Evolutionary conservation across 2,888 invertebrate genomes (phyloP), one percentile per base, ranked within the genome.

Genomic region (Latrodectus elegans): DNA sequence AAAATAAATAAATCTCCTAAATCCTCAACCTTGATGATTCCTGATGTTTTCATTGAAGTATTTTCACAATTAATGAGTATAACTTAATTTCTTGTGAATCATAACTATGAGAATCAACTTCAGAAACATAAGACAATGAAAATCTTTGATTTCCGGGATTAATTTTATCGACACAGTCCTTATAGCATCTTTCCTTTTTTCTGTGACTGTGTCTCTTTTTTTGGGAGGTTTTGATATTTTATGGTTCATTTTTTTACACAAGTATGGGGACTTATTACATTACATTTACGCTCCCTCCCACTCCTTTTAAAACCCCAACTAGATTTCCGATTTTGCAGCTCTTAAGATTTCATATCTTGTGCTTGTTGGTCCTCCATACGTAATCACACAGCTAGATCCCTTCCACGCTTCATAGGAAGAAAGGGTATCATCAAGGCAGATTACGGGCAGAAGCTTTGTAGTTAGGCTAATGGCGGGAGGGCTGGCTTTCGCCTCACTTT

Each of bases 351-450:
- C 70, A 74, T 78, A 85, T 85, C 84, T 86, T 60, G 64, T 71
- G 85, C 80, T 86, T 80, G 80, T 80, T 86, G 85, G 85, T 51
- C 65, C 1, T 53, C 85, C 22, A 75, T 76, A 38, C 38, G 70
- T 80, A 85, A 86, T 86, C 85, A 75, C 80, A 65, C 38, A 53
- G 77, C 68, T 73, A 78, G 77, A 15, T 15, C 70, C 78, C 78
- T 38, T 38, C 38, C 38, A 38, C 4, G 4, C 38, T 4, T 38
- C 4, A 1, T 4, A 38, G 0, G 38, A 6, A 38, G 38, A 38
- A 38, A 22, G 70, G 74, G 79, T 85, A 86, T 86, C 85, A 86
- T 86, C 85, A 86, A 71, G 81, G 14, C 38, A 86, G 85, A 86
- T 86, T 86, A 86, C 73, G 71, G 79, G 60, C 53, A 51, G 38